These are phyloP conservation scores for Acromyrmex heyeri DNA, from an alignment of 1,140 invertebrate genomes.

Conservation along the genomic window DNA sequence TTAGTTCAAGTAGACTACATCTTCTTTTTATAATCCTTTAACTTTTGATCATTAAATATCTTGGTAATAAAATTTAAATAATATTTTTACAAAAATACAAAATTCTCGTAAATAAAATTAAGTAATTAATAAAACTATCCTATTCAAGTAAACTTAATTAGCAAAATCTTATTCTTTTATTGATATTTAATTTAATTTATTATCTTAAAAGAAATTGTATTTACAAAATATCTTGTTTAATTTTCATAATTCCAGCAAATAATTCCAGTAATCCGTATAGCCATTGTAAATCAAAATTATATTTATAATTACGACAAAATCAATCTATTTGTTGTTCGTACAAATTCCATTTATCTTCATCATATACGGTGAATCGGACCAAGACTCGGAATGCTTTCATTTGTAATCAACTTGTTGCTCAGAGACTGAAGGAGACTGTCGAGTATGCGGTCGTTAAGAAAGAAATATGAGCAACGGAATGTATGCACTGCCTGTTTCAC, in stretches of 20 bases:
- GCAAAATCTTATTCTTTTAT: not conserved
- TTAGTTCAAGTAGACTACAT: not conserved
- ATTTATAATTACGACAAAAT: not conserved
- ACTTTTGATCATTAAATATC: not conserved
- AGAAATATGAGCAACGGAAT: slow-evolving; percentile 64
- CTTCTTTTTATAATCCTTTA: not conserved
- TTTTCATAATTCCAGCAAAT: not conserved
- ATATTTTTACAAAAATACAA: not conserved
- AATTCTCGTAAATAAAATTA: slow-evolving; percentile 6
- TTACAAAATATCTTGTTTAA: not conserved
- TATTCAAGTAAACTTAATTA: not conserved
- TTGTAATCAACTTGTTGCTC: slow-evolving; percentile 68
- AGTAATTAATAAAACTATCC: not conserved
- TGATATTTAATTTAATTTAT: slow-evolving; percentile 18
- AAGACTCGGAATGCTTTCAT: slow-evolving; percentile 52
- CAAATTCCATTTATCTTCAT: slow-evolving; percentile 25
- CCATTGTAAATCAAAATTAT: not conserved
- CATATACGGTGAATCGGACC: not conserved
- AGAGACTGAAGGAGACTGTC: slow-evolving; percentile 29
- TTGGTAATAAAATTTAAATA: not conserved
- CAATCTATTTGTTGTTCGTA: not conserved
- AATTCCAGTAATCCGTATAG: not conserved
- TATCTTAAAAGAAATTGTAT: not conserved
- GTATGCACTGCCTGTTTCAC: slow-evolving; percentile 18
- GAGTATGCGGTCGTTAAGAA: slow-evolving; percentile 55